Evolutionary conservation across 1,140 invertebrate genomes (phyloP).

Genomic region (Hycleus phaleratus): DNA sequence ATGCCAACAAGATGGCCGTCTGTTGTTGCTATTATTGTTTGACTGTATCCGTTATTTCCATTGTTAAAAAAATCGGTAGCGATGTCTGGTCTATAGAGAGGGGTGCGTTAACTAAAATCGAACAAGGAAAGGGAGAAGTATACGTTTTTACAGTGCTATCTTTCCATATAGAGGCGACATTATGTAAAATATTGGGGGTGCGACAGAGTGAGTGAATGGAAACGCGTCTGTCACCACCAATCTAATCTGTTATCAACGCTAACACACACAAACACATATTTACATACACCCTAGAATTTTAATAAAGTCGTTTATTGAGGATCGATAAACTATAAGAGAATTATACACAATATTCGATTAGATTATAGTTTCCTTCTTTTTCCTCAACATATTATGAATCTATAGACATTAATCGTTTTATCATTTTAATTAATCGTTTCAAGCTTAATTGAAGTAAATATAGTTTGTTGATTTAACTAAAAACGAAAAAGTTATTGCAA

Average conservation of each 20-base stretch:
- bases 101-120: background rate
- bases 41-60: slow-evolving; percentile 18
- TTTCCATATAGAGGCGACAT: slow-evolving; percentile 4
- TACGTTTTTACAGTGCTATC: background rate
- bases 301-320: slow-evolving; percentile 17
- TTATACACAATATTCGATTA: background rate
- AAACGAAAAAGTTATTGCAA: background rate
- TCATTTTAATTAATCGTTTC: background rate
- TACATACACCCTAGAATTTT: slow-evolving; percentile 25
- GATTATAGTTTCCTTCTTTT: background rate
- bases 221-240: slow-evolving; percentile 30
- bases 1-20: slow-evolving; percentile 23
- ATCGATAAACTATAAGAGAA: slow-evolving; percentile 7
- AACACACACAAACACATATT: slow-evolving; percentile 5
- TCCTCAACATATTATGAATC: background rate
- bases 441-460: background rate
- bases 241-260: slow-evolving; percentile 30
- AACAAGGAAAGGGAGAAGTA: background rate
- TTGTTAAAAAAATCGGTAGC: slow-evolving; percentile 13
- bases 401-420: background rate
- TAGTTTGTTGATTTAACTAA: background rate
- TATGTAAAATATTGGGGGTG: slow-evolving; percentile 12
- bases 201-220: slow-evolving; percentile 18
- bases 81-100: slow-evolving; percentile 2
- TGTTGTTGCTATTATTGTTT: background rate